These are phyloP conservation scores for Rissa tridactyla DNA, from an alignment of 2,113 vertebrate genomes.

Conservation along the genomic window DNA sequence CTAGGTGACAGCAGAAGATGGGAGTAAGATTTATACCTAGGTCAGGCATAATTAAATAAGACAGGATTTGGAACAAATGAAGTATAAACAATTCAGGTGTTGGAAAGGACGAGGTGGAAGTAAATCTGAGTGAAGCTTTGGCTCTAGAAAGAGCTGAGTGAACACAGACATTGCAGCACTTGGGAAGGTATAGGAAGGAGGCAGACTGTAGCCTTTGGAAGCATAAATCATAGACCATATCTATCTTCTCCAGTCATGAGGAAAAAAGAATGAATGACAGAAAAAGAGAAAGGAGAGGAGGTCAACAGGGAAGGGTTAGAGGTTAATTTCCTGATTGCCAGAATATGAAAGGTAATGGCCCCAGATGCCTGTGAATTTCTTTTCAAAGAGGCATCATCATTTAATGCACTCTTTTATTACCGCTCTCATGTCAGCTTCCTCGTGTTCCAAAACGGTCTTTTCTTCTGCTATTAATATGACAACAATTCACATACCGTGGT, in stretches of 20 bases:
- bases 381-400: conserved; percentile 23
- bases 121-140: conserved; percentile 17
- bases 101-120: neutral
- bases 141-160: neutral
- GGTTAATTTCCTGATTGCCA: conserved; percentile 50
- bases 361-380: conserved; percentile 35
- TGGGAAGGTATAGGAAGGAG: neutral
- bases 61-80: neutral
- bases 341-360: conserved; percentile 57
- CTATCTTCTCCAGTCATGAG: conserved; percentile 13
- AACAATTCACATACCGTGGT: neutral
- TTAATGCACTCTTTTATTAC: conserved; percentile 47
- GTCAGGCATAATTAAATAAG: neutral
- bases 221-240: neutral
- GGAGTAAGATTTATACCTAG: neutral
- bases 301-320: conserved; percentile 38
- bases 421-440: neutral
- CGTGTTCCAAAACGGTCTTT: neutral
- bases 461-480: neutral
- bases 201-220: neutral
- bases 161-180: neutral
- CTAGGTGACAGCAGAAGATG: neutral
- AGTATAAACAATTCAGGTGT: neutral
- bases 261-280: conserved; percentile 30
- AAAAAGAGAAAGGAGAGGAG: conserved; percentile 46